phyloP scores from a whole-genome alignment of 2,113 vertebrate species.

The Chloropsis cyanopogon region DNA sequence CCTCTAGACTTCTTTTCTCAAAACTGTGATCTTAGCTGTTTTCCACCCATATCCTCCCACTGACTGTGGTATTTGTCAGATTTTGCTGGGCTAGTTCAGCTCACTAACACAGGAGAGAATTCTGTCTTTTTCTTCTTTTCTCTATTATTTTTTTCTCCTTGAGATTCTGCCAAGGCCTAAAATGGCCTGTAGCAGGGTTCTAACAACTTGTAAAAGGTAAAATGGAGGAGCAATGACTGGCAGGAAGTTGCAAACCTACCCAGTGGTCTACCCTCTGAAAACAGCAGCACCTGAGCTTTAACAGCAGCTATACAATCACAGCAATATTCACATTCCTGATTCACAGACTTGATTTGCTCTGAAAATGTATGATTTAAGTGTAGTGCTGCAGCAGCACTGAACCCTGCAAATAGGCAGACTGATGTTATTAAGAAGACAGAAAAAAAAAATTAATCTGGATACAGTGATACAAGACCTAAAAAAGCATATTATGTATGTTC shows the following conservation, averaged over 20 bases:
- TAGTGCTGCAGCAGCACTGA: neutral
- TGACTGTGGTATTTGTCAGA: neutral
- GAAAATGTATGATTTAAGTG: neutral
- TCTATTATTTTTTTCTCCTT: neutral
- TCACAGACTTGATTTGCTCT: neutral
- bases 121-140: neutral
- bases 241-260: neutral
- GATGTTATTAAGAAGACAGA: neutral
- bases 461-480: neutral
- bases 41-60: neutral
- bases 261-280: neutral
- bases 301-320: neutral
- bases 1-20: neutral
- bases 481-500: neutral
- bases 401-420: neutral
- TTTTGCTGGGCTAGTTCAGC: neutral
- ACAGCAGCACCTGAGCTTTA: neutral
- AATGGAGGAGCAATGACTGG: neutral
- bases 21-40: neutral
- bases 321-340: neutral
- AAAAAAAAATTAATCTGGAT: neutral
- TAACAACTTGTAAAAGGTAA: neutral
- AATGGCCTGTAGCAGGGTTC: neutral
- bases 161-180: neutral
- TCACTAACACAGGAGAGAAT: neutral